Conservation (phyloP, 2,113 vertebrate genomes). For the Actenoides lindsayi region DNA sequence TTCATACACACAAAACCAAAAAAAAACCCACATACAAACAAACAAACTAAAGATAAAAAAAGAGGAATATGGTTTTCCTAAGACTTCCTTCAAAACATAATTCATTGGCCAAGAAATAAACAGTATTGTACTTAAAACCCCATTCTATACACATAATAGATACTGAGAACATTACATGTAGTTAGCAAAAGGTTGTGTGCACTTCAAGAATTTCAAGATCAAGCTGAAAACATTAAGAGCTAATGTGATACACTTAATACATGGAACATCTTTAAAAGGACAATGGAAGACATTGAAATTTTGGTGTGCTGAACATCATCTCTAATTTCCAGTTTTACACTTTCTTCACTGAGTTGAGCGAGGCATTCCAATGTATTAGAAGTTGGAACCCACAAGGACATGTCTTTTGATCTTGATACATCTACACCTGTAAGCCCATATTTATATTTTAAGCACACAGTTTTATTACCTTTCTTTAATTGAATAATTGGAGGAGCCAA, state of each 20-base stretch:
- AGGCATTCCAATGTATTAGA: background rate
- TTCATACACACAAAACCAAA: background rate
- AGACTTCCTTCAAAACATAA: background rate
- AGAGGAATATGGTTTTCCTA: background rate
- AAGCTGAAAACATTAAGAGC: background rate
- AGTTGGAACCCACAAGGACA: background rate
- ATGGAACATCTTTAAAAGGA: background rate
- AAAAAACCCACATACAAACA: background rate
- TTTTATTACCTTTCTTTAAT: background rate
- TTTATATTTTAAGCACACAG: background rate
- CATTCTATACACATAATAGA: background rate
- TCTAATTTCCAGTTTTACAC: background rate
- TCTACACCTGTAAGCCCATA: background rate
- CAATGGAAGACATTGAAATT: background rate
- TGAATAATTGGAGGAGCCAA: background rate
- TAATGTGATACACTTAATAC: background rate
- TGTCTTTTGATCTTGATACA: background rate
- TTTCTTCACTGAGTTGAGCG: background rate
- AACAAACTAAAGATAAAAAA: background rate
- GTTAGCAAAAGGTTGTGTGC: background rate
- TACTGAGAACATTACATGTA: background rate
- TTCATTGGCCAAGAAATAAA: background rate
- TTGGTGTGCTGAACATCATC: background rate
- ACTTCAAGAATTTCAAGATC: background rate
- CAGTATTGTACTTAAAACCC: background rate